Conservation (phyloP, 2,797 vertebrate species). For the Propithecus perrieri region DNA sequence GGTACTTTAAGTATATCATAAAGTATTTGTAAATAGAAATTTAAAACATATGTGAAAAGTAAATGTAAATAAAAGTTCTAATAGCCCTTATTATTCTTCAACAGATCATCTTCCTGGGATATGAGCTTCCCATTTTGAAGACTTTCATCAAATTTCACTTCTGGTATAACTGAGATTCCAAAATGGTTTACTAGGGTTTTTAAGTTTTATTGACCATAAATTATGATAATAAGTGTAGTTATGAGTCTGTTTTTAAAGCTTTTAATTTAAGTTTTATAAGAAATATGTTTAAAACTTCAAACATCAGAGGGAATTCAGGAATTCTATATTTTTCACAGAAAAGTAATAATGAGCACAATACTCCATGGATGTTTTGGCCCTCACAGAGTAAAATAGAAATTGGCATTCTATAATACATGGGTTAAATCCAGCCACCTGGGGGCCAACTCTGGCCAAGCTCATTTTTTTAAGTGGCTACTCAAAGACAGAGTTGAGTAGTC, state of each 20-base stretch:
- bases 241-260: not conserved
- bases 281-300: not conserved
- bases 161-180: not conserved
- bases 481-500: not conserved
- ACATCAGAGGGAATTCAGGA: not conserved
- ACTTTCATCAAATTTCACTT: constrained; percentile 11
- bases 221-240: not conserved
- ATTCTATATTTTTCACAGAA: not conserved
- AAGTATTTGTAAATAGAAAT: constrained; percentile 20
- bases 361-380: not conserved
- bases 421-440: not conserved
- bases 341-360: not conserved
- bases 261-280: constrained; percentile 15
- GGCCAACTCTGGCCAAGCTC: not conserved
- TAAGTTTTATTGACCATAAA: constrained; percentile 20
- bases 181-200: not conserved
- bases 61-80: constrained; percentile 1
- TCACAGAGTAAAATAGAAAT: not conserved
- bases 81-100: not conserved
- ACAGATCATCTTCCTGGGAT: not conserved
- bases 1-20: constrained; percentile 9
- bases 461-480: not conserved
- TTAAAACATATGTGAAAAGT: constrained; percentile 18
- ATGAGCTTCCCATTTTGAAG: not conserved
- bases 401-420: not conserved